Percentiles rank a stretch among this genome's conserved stretches.
Evolutionary conservation across 2,888 invertebrate genomes (phyloP).

Genomic region (Galeruca laticollis): DNA sequence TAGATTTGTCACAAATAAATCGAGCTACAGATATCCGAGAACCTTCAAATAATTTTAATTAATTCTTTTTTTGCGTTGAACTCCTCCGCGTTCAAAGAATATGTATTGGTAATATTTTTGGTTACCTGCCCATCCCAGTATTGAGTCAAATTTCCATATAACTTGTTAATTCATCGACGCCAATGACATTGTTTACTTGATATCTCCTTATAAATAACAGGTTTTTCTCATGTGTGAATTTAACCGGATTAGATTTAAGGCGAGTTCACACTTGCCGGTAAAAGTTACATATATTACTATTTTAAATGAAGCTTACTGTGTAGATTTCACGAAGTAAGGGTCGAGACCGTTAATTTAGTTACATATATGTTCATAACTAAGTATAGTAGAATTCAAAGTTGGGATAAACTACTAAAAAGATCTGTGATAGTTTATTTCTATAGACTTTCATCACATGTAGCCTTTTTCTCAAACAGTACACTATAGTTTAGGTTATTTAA

Average conservation of each 20-base stretch:
- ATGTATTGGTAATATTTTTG: conserved; percentile 2
- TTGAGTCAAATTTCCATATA: conserved; percentile 6
- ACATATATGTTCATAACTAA: too few species aligned
- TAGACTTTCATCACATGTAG: too few species aligned
- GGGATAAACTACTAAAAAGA: too few species aligned
- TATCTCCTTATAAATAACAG: conserved; percentile 3
- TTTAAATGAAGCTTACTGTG: too few species aligned
- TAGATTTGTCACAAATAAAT: not conserved
- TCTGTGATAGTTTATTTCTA: too few species aligned
- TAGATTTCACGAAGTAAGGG: too few species aligned
- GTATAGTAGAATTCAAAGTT: too few species aligned
- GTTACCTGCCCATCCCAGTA: not conserved
- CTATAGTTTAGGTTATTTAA: too few species aligned
- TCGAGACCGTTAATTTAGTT: too few species aligned
- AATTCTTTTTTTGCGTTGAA: not conserved
- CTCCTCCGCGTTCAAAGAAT: conserved; percentile 13
- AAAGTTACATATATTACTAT: not conserved
- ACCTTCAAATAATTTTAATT: conserved; percentile 6
- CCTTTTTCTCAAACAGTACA: too few species aligned
- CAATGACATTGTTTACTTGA: conserved; percentile 13
- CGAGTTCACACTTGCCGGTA: not conserved
- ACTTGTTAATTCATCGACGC: conserved; percentile 7
- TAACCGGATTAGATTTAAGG: not conserved
- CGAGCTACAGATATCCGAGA: not conserved
- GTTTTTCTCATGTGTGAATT: conserved; percentile 13